Conservation (phyloP, 2,113 vertebrate species). For the Ctenomys sociabilis region DNA sequence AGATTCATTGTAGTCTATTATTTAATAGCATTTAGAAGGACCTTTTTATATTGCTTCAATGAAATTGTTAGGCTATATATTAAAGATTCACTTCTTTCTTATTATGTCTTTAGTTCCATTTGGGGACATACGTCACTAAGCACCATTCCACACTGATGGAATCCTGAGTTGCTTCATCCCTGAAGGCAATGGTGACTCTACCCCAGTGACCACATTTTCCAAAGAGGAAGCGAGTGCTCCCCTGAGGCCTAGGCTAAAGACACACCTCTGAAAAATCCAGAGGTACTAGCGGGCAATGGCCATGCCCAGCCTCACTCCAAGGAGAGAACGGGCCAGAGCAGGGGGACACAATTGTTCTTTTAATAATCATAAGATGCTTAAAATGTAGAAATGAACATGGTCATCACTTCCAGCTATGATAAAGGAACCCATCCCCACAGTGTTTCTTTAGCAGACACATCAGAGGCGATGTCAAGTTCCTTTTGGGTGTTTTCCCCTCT, state of each 20-base stretch:
- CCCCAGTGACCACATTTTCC: background rate
- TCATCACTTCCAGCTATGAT: rapidly evolving
- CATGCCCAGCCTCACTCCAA: background rate
- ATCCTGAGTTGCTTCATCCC: background rate
- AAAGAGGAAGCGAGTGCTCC: background rate
- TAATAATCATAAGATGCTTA: background rate
- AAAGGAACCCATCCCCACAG: background rate
- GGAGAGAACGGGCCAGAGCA: too few relatives aligned
- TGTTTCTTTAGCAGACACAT: background rate
- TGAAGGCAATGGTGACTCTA: background rate
- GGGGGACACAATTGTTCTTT: background rate
- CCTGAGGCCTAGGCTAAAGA: background rate
- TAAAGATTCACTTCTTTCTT: constrained; percentile 50
- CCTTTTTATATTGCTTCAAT: constrained; percentile 45
- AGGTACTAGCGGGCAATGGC: background rate
- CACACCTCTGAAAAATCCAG: background rate
- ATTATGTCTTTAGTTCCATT: background rate
- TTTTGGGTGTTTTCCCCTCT: rapidly evolving
- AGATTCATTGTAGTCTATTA: constrained; percentile 60
- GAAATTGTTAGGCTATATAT: constrained; percentile 41
- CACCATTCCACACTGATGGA: constrained; percentile 20
- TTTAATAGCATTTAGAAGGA: constrained; percentile 62
- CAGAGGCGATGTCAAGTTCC: background rate
- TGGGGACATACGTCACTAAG: background rate
- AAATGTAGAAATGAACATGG: background rate